Conservation (phyloP, 1,140 invertebrate genomes). For the Pogonognathellus flavescens region DNA sequence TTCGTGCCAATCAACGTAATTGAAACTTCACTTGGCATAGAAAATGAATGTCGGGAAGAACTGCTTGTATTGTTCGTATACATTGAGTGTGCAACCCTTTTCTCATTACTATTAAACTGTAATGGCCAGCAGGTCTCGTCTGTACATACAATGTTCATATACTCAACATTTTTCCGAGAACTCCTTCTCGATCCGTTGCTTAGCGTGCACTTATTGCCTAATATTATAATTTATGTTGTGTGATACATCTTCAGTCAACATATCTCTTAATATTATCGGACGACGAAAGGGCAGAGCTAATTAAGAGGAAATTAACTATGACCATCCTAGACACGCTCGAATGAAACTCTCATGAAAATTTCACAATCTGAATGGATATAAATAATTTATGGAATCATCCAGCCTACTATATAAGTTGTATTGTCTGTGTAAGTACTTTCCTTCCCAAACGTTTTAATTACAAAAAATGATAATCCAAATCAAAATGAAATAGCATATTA, state of each 20-base stretch:
- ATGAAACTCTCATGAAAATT: too few species aligned
- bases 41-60: not conserved
- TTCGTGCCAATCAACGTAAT: conserved; percentile 42
- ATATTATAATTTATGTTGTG: too few species aligned
- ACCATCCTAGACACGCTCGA: too few species aligned
- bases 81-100: not conserved
- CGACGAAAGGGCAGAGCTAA: conserved; percentile 34
- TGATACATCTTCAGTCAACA: not conserved
- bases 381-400: too few species aligned
- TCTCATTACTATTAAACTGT: not conserved
- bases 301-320: conserved; percentile 21
- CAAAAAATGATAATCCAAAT: not conserved
- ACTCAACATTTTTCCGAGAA: not conserved
- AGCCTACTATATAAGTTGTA: too few species aligned
- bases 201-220: not conserved
- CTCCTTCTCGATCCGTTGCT: not conserved
- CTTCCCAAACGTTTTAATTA: conserved; percentile 15
- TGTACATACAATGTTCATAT: not conserved
- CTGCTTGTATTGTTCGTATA: not conserved
- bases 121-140: too few species aligned
- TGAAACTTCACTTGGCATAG: conserved; percentile 41
- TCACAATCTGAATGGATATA: too few species aligned
- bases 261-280: not conserved
- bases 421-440: too few species aligned
- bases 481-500: too few species aligned